Conservation (phyloP, 2,113 vertebrate species). For the Pachyramphus minor region DNA sequence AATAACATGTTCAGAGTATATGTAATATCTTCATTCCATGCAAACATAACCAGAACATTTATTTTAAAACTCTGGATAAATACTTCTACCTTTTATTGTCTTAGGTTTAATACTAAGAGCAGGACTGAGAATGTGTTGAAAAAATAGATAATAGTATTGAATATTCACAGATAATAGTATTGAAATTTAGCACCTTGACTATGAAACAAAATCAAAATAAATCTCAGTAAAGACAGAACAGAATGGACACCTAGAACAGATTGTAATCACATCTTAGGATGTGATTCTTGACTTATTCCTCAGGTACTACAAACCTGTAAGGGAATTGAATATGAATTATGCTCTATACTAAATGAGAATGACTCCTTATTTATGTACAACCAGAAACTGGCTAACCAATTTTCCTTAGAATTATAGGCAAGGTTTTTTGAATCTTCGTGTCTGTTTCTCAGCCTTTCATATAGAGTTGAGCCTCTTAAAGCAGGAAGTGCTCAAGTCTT, state of each 20-base stretch:
- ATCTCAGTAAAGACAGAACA: not conserved
- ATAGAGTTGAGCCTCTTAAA: not conserved
- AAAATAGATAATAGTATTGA: not conserved
- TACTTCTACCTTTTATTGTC: not conserved
- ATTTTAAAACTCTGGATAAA: not conserved
- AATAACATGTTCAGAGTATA: not conserved
- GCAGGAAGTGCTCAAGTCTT: not conserved
- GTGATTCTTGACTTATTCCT: not conserved
- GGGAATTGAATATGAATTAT: not conserved
- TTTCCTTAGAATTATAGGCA: not conserved
- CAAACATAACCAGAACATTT: conserved; percentile 37
- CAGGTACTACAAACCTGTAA: not conserved
- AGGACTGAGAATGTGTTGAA: not conserved
- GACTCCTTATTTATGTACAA: not conserved
- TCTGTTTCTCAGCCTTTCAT: not conserved
- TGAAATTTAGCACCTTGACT: not conserved
- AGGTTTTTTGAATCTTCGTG: not conserved
- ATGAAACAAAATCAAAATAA: not conserved
- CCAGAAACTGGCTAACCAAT: not conserved
- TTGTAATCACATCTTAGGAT: not conserved
- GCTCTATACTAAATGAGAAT: not conserved
- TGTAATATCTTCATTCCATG: not conserved
- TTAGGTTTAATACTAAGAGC: not conserved
- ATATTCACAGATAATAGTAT: not conserved
- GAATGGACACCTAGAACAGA: not conserved